These are phyloP conservation scores for Poecile atricapillus DNA, from an alignment of 2,113 vertebrate genomes.

Conservation along the genomic window DNA sequence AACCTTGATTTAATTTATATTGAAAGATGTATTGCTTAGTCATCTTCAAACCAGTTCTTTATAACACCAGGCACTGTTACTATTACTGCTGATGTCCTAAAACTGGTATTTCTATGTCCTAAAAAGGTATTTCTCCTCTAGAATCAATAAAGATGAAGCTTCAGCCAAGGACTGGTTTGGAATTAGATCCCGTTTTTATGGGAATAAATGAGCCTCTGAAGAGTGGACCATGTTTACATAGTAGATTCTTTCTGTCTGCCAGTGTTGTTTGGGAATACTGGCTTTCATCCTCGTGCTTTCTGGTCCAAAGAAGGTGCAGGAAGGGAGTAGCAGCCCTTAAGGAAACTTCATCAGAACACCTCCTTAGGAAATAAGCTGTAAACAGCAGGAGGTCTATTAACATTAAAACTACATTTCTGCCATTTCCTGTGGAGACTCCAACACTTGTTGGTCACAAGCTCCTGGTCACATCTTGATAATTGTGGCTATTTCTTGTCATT, in stretches of 20 bases:
- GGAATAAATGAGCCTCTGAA: background rate
- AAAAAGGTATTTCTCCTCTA: background rate
- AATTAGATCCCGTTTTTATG: background rate
- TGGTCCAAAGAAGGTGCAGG: background rate
- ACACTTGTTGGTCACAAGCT: background rate
- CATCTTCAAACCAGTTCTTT: background rate
- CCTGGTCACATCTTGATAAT: background rate
- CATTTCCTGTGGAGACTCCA: background rate
- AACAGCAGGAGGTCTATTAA: background rate
- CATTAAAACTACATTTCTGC: background rate
- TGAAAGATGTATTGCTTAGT: background rate
- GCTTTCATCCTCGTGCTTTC: background rate
- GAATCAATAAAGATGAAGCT: background rate
- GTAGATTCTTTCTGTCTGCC: background rate
- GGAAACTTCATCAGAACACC: background rate
- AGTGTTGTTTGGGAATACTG: background rate
- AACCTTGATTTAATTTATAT: background rate
- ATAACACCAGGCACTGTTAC: background rate
- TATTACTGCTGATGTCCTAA: background rate
- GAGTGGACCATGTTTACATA: background rate
- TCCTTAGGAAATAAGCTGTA: background rate
- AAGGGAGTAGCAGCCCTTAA: background rate
- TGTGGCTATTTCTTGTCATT: background rate
- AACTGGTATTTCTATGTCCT: background rate
- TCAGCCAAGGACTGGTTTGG: background rate